Base-by-base conservation (phyloP, 1,140 invertebrate genomes). In the Drosophila lacertosa region DNA sequence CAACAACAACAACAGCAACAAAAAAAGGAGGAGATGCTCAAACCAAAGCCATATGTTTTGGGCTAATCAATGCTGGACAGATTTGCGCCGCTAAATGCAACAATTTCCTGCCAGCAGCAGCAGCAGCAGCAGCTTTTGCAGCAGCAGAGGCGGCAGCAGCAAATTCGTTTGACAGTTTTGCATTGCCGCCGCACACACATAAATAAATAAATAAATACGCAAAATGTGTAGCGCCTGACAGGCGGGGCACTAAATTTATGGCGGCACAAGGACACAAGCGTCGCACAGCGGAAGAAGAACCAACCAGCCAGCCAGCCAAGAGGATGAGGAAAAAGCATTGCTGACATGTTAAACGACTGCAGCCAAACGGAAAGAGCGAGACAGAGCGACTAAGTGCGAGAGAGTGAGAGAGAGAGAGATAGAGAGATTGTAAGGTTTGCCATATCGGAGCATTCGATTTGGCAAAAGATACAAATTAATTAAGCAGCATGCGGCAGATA, bases 381-480 rank as follows among this genome's bases (percentile, higher is more conserved):
- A 42, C 11, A 13, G 29, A 11, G 0, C 1, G 9, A 20, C 20
- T 15, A 9, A 53, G 22, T 40, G 26, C 24, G 60, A 35, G 35
- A n/a, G 20, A 26, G n/a, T 24, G 11, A 18, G 53, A 48, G 32
- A 26, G 11, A n/a, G 11, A 1, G 22, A 16, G 16, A 10, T 18
- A 13, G n/a, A 10, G 11, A 47, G 5, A 32, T 48, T 24, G 40
- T 13, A 15, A 22, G 32, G 29, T 7, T 10, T 35, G 16, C 35
- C 63, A 68, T 57, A 76, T 74, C 77, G 59, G 55, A 35, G 51
- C 76, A 79, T 83, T 83, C 79, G 75, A 88, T 82, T 88, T 74
- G 75, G 72, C 64, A 68, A 70, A 67, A 82, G 80, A 86, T 88
- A 89, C 84, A 89, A 89, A 89, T 89, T 89, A 89, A 89, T 89